Base-by-base conservation (phyloP, 2,888 invertebrate species). In the Acronicta psi region DNA sequence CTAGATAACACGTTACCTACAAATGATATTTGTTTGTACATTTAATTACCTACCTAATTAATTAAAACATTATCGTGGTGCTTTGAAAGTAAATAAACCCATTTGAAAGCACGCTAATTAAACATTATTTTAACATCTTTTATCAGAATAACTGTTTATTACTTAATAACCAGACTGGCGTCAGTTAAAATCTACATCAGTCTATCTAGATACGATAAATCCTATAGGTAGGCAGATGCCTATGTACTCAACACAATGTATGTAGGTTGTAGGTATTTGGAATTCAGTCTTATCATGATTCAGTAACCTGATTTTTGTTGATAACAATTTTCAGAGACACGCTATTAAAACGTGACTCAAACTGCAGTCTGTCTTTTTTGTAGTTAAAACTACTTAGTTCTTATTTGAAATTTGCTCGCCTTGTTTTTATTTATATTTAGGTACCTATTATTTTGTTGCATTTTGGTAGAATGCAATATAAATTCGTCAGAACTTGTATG, bases 221-320 rank as follows among this genome's bases (percentile, higher is more conserved):
- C 13, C 23, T n/a, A 29, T 2, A 29, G 11, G 2, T 23, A 6
- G 10, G 25, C 25, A 10, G 29, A 1, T 29, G 29, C 11, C 11
- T 11, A 25, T 25, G 9, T 1, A 29, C 11, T 23, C 23, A 23
- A 1, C 1, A 29, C 29, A 29, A 3, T 29, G n/a, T n/a, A 34
- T n/a, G 34, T n/a, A n/a, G 9, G 25, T 25, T n/a, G n/a, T n/a
- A 25, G 34, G 43, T 17, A 51, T 25, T 17, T 20, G 44, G 37
- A 57, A 57, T 45, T 34, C 9, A 42, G 17, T 47, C 49, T 52
- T 66, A 65, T 66, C 54, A 34, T 42, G 23, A 43, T 51, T 29
- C 6, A 29, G 36, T 55, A 73, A 59, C 69, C 64, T 46, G 20
- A 41, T 65, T 65, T 47, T 2, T 18, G 16, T 23, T 51, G 63